Conservation (phyloP, 1,140 invertebrate species). For the Drosophila grimshawi region DNA sequence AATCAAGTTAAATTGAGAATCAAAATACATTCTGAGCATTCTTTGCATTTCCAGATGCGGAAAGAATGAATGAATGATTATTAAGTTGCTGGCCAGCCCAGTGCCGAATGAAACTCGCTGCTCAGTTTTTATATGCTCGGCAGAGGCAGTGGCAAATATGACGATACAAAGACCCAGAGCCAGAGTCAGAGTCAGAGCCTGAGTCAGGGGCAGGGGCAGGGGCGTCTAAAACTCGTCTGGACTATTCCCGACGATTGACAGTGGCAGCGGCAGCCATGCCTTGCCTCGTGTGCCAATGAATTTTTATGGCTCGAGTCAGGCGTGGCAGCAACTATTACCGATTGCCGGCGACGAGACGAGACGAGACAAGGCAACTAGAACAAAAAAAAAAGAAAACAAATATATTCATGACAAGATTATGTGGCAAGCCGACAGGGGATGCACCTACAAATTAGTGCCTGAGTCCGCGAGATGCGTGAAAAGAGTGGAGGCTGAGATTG, state of each 20-base stretch:
- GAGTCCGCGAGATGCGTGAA: neutral
- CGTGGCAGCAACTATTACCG: neutral
- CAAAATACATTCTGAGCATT: too few species aligned
- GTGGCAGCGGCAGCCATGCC: constrained; percentile 50
- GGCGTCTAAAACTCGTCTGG: constrained; percentile 29
- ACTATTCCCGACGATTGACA: constrained; percentile 67
- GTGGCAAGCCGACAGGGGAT: constrained; percentile 40
- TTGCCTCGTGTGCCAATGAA: constrained; percentile 78
- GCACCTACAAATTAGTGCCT: constrained; percentile 61
- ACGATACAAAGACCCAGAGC: too few species aligned
- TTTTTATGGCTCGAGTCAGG: constrained; percentile 74
- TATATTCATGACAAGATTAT: constrained; percentile 80
- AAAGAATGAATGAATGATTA: constrained; percentile 41
- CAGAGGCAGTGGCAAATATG: constrained; percentile 1
- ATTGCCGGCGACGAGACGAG: constrained; percentile 18
- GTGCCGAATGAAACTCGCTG: constrained; percentile 2
- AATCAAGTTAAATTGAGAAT: too few species aligned
- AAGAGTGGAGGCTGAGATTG: neutral
- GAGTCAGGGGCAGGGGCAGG: too few species aligned
- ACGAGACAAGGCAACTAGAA: constrained; percentile 51
- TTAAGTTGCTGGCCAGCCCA: constrained; percentile 15
- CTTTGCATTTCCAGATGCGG: too few species aligned
- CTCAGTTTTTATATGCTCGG: constrained; percentile 56
- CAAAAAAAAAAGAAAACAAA: constrained; percentile 50
- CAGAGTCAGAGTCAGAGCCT: too few species aligned